These are phyloP conservation scores for Drosophila meridiana DNA, from an alignment of 2,888 invertebrate genomes.

Conservation along the genomic window DNA sequence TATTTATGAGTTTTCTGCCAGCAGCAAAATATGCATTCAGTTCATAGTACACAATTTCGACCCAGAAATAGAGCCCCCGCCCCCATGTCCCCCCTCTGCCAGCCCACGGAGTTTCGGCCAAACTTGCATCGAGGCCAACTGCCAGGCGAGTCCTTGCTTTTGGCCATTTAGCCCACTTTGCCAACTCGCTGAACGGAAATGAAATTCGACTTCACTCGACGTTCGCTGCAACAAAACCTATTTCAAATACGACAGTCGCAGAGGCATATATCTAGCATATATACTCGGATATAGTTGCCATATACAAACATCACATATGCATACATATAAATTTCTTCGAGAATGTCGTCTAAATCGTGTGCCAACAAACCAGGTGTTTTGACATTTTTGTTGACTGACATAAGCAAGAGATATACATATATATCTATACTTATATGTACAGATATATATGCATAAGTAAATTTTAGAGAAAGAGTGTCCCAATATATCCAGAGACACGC, in stretches of 20 bases:
- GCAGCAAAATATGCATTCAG: slow-evolving; percentile 24
- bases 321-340: slow-evolving; percentile 14
- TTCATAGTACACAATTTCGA: slow-evolving; percentile 39
- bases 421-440: background rate
- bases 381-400: slow-evolving; percentile 70
- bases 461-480: background rate
- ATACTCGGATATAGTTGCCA: slow-evolving; percentile 37
- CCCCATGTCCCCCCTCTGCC: no score
- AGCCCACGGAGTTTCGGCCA: background rate
- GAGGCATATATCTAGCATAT: slow-evolving; percentile 30
- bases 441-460: background rate
- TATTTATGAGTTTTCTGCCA: slow-evolving; percentile 80
- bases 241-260: slow-evolving; percentile 47
- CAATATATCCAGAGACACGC: slow-evolving; percentile 39
- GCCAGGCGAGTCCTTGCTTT: background rate
- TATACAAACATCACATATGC: slow-evolving; percentile 30
- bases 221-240: slow-evolving; percentile 8
- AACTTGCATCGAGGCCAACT: slow-evolving; percentile 6
- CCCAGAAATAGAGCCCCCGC: background rate
- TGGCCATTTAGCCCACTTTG: slow-evolving; percentile 1
- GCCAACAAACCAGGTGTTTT: slow-evolving; percentile 63
- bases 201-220: slow-evolving; percentile 18
- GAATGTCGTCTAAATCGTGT: slow-evolving; percentile 33
- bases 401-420: slow-evolving; percentile 38
- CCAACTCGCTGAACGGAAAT: slow-evolving; percentile 38